A percentile compares a stretch with the other conserved stretches of the same genome.
phyloP scores from a whole-genome alignment of 2,888 invertebrate genomes.

The Dimorphilus gyrociliatus region DNA sequence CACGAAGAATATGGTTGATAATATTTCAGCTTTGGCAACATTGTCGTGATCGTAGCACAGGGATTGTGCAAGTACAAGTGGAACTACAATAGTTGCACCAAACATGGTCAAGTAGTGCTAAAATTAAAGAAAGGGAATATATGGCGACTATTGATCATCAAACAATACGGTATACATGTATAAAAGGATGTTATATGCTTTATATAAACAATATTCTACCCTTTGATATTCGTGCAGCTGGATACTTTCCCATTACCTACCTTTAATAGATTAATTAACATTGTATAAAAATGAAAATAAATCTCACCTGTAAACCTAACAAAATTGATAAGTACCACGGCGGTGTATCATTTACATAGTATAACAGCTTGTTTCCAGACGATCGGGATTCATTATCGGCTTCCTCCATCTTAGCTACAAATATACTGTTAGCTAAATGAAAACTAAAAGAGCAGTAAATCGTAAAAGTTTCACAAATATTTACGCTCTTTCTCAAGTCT shows the following conservation, averaged over 20 bases:
- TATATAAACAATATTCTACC: no score
- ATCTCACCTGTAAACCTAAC: conserved; percentile 56
- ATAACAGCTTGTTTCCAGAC: conserved; percentile 29
- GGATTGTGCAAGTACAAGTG: conserved; percentile 61
- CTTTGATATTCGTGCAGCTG: background rate
- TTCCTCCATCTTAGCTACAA: no score
- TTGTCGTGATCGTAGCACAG: conserved; percentile 48
- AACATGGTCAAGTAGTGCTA: conserved; percentile 51
- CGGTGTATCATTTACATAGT: conserved; percentile 62
- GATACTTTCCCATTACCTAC: background rate
- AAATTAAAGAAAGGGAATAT: conserved; percentile 5
- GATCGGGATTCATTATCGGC: no score
- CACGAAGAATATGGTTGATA: conserved; percentile 34
- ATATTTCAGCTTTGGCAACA: conserved; percentile 26
- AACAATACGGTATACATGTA: background rate
- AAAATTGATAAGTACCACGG: conserved; percentile 69
- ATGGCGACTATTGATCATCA: background rate
- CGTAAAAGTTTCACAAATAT: no score
- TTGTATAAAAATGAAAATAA: background rate
- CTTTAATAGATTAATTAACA: background rate
- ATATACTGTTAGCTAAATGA: no score
- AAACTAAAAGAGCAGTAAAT: no score
- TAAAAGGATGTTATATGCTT: no score
- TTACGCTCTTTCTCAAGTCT: no score
- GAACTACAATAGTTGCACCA: conserved; percentile 59